phyloP scores from a whole-genome alignment of 2,797 vertebrate genomes.

The Mus minutoides region DNA sequence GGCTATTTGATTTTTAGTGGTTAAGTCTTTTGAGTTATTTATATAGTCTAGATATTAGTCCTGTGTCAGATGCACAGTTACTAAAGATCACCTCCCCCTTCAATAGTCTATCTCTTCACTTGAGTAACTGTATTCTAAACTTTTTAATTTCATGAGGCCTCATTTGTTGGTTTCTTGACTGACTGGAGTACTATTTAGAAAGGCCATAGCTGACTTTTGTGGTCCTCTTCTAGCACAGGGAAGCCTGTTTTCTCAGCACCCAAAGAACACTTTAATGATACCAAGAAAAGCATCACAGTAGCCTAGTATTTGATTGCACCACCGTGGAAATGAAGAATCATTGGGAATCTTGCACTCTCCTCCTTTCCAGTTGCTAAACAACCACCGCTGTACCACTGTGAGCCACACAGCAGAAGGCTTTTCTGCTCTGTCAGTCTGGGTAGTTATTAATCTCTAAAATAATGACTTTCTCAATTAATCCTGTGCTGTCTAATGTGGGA shows the following conservation, averaged over 20 bases:
- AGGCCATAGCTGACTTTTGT: not conserved
- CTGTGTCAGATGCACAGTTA: not conserved
- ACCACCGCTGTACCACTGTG: not conserved
- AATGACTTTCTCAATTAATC: not conserved
- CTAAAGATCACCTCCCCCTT: not conserved
- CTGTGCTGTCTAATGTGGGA: not conserved
- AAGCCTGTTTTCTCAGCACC: not conserved
- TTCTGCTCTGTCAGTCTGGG: not conserved
- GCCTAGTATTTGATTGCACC: not conserved
- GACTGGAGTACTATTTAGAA: not conserved
- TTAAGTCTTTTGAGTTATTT: not conserved
- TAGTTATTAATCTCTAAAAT: slow-evolving; percentile 7
- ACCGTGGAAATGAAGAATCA: not conserved
- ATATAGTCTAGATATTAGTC: not conserved
- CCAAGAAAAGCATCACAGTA: not conserved
- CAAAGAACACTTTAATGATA: not conserved
- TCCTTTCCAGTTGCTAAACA: not conserved
- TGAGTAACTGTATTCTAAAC: not conserved
- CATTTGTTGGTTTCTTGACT: not conserved
- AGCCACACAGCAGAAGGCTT: not conserved
- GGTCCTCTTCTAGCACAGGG: not conserved
- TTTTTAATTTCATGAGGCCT: not conserved
- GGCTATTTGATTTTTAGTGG: not conserved
- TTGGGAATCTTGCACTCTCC: not conserved
- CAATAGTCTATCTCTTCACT: not conserved